A percentile compares a stretch with the other conserved stretches of the same genome.
Conservation (phyloP, 1,140 invertebrate species). For the Drosophila busckii region DNA sequence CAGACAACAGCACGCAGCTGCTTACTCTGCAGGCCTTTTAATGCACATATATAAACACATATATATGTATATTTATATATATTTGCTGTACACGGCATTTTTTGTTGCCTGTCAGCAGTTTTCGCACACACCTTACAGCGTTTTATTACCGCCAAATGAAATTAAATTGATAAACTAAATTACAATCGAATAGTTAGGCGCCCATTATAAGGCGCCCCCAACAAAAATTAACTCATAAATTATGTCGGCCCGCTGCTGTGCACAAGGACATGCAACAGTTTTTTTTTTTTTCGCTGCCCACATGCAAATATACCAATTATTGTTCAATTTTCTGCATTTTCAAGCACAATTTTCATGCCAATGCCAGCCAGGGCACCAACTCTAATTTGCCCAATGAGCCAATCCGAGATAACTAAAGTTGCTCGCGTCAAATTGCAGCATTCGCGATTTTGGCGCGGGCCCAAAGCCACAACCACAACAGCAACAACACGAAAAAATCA, state of each 20-base stretch:
- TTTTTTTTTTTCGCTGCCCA: neutral
- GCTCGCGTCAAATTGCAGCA: too few species aligned
- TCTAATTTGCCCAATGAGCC: slow-evolving; percentile 22
- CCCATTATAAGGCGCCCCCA: slow-evolving; percentile 41
- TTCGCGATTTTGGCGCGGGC: too few species aligned
- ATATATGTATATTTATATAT: neutral
- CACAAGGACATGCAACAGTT: slow-evolving; percentile 21
- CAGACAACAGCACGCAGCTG: slow-evolving; percentile 53
- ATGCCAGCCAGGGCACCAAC: too few species aligned
- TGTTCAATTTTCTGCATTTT: slow-evolving; percentile 28
- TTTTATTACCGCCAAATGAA: slow-evolving; percentile 36
- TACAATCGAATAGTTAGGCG: slow-evolving; percentile 60
- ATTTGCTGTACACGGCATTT: neutral
- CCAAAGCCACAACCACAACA: too few species aligned
- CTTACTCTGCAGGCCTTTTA: slow-evolving; percentile 41
- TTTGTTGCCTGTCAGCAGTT: slow-evolving; percentile 27
- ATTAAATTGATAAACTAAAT: slow-evolving; percentile 69
- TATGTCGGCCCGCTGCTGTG: slow-evolving; percentile 22
- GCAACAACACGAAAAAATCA: too few species aligned
- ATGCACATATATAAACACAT: too few species aligned
- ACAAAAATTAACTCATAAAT: slow-evolving; percentile 44
- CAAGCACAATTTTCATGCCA: slow-evolving; percentile 31
- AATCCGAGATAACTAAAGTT: too few species aligned
- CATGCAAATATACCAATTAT: slow-evolving; percentile 13
- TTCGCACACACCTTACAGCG: slow-evolving; percentile 15